Percentiles rank a stretch among this genome's conserved stretches.
These are phyloP conservation scores for Engraulis encrasicolus DNA, from an alignment of 2,113 vertebrate genomes.

Conservation along the genomic window DNA sequence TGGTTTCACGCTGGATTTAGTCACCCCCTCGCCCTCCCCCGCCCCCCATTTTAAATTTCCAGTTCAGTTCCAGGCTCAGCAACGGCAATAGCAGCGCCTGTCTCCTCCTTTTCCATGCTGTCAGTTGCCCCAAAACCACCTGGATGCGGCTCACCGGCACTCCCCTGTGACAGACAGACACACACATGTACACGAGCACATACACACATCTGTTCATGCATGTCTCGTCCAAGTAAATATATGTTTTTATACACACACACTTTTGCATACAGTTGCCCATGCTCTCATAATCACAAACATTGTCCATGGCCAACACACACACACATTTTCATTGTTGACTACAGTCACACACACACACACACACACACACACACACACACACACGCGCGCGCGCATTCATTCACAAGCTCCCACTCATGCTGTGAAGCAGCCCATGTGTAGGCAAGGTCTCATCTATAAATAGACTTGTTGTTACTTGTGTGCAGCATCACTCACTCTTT, in stretches of 20 bases:
- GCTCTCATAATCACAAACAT: too few relatives aligned
- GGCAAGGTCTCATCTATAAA: constrained; percentile 65
- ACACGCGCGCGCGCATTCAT: background rate
- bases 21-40: too few relatives aligned
- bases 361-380: constrained; percentile 32
- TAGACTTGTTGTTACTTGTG: constrained; percentile 61
- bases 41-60: constrained; percentile 70
- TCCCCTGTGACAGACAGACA: constrained; percentile 33
- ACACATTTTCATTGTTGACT: too few relatives aligned
- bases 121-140: constrained; percentile 66
- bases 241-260: too few relatives aligned
- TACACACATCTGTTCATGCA: too few relatives aligned
- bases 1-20: constrained; percentile 59
- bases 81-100: too few relatives aligned
- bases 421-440: constrained; percentile 58
- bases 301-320: too few relatives aligned
- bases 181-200: constrained; percentile 55
- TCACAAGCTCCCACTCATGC: constrained; percentile 37
- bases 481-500: too few relatives aligned
- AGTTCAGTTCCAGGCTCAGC: constrained; percentile 21
- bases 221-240: too few relatives aligned
- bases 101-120: constrained; percentile 66
- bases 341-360: constrained; percentile 39
- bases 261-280: too few relatives aligned
- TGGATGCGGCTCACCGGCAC: constrained; percentile 63